phyloP scores from a whole-genome alignment of 2,797 vertebrate genomes.

The Aselliscus stoliczkanus region DNA sequence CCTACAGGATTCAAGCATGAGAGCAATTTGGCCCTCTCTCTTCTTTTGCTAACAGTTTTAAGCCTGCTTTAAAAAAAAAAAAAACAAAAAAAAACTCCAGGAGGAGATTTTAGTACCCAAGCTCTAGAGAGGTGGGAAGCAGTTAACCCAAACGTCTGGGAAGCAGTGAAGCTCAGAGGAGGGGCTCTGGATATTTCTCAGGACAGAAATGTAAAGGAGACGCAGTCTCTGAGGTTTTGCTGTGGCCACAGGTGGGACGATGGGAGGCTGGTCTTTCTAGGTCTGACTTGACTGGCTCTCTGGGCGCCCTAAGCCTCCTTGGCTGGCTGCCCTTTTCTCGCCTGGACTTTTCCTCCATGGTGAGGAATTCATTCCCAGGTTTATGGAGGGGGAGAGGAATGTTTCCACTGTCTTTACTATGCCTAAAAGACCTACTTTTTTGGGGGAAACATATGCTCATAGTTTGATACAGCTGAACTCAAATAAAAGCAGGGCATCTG shows the following conservation, averaged over 20 bases:
- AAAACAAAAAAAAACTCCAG: not conserved
- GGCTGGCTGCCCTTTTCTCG: not conserved
- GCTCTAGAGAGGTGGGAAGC: not conserved
- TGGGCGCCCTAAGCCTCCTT: not conserved
- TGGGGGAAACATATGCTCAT: not conserved
- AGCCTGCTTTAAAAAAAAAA: slow-evolving; percentile 58
- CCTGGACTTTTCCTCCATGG: not conserved
- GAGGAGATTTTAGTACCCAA: not conserved
- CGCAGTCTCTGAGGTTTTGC: not conserved
- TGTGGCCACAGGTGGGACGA: not conserved
- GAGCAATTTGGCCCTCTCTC: slow-evolving; percentile 78
- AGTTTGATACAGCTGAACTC: not conserved
- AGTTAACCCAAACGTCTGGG: not conserved
- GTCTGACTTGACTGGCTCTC: not conserved
- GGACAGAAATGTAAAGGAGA: not conserved
- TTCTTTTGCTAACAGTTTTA: slow-evolving; percentile 78
- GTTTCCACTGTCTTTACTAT: not conserved
- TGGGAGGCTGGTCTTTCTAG: not conserved
- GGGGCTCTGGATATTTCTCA: not conserved
- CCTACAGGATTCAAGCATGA: slow-evolving; percentile 66
- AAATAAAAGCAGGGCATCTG: not conserved
- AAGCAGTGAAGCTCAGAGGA: not conserved
- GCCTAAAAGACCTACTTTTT: not conserved
- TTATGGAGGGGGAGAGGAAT: not conserved
- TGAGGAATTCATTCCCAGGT: slow-evolving; percentile 22